Conservation (phyloP, 2,797 vertebrate genomes). For the Distichodus sexfasciatus region DNA sequence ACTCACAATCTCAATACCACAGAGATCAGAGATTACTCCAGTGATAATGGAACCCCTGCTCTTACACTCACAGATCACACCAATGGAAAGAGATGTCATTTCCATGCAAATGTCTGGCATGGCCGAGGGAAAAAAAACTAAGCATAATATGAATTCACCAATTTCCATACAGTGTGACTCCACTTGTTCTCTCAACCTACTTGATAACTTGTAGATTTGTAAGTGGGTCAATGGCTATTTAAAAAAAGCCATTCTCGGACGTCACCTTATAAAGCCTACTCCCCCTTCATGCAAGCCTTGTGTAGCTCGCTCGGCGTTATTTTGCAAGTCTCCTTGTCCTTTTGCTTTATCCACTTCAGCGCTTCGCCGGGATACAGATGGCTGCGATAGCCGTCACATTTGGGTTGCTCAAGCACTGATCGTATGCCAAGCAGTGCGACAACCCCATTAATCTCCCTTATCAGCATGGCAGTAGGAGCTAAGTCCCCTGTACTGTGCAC, state of each 20-base stretch:
- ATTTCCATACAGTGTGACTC: slow-evolving; percentile 62
- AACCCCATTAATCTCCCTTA: slow-evolving; percentile 85
- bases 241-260: background rate
- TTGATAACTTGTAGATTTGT: slow-evolving; percentile 68
- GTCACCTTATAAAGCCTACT: slow-evolving; percentile 12
- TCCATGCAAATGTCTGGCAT: slow-evolving; percentile 73
- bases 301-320: slow-evolving; percentile 63
- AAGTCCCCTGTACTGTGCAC: slow-evolving; percentile 67
- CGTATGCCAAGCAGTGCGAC: slow-evolving; percentile 73
- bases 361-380: slow-evolving; percentile 74
- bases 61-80: slow-evolving; percentile 49
- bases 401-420: slow-evolving; percentile 75
- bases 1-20: slow-evolving; percentile 32
- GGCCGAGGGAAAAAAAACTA: slow-evolving; percentile 58
- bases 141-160: slow-evolving; percentile 29
- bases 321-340: slow-evolving; percentile 73
- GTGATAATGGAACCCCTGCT: slow-evolving; percentile 65
- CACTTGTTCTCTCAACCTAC: slow-evolving; percentile 57
- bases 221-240: slow-evolving; percentile 34
- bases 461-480: slow-evolving; percentile 74
- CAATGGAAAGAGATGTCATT: slow-evolving; percentile 67
- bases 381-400: slow-evolving; percentile 78
- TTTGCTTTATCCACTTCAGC: slow-evolving; percentile 69
- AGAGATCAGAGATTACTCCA: slow-evolving; percentile 61
- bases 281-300: slow-evolving; percentile 38